A percentile compares a stretch with the other conserved stretches of the same genome.
Evolutionary conservation across 2,797 vertebrate genomes (phyloP).

Genomic region (Carapus acus): DNA sequence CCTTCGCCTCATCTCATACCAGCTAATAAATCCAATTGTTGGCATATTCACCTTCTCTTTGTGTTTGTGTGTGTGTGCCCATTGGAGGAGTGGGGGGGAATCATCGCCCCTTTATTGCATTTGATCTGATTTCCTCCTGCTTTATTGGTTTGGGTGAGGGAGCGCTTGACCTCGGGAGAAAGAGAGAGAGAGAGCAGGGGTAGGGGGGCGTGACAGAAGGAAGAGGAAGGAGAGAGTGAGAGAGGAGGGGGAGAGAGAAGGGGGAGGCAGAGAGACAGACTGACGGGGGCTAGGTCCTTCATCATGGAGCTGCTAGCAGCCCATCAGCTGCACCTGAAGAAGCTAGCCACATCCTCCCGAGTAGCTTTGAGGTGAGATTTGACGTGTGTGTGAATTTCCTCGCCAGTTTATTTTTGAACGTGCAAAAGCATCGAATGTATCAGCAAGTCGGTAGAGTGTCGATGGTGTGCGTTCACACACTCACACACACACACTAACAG

Average conservation of each 20-base stretch:
- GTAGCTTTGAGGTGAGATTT: too few species aligned
- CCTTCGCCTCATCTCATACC: slow-evolving; percentile 20
- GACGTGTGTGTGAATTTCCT: background rate
- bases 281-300: too few species aligned
- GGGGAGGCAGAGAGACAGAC: background rate
- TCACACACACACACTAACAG: slow-evolving; percentile 11
- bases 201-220: slow-evolving; percentile 37
- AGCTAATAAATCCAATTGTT: slow-evolving; percentile 44
- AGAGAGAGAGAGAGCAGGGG: slow-evolving; percentile 17
- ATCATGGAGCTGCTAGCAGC: too few species aligned
- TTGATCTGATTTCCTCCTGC: slow-evolving; percentile 57
- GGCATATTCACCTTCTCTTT: slow-evolving; percentile 31
- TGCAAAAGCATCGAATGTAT: slow-evolving; percentile 13
- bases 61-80: slow-evolving; percentile 24
- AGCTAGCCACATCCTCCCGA: too few species aligned
- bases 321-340: too few species aligned
- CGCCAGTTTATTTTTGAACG: slow-evolving; percentile 15
- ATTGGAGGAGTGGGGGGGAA: slow-evolving; percentile 34
- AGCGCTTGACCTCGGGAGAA: slow-evolving; percentile 49
- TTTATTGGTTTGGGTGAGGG: slow-evolving; percentile 53
- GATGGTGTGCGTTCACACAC: slow-evolving; percentile 16
- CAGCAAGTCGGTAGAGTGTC: slow-evolving; percentile 9
- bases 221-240: background rate
- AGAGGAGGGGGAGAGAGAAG: slow-evolving; percentile 1
- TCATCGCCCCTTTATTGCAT: slow-evolving; percentile 59